A percentile compares a stretch with the other conserved stretches of the same genome.
Evolutionary conservation across 2,113 vertebrate genomes (phyloP).

Genomic region (Dipodomys ordii): DNA sequence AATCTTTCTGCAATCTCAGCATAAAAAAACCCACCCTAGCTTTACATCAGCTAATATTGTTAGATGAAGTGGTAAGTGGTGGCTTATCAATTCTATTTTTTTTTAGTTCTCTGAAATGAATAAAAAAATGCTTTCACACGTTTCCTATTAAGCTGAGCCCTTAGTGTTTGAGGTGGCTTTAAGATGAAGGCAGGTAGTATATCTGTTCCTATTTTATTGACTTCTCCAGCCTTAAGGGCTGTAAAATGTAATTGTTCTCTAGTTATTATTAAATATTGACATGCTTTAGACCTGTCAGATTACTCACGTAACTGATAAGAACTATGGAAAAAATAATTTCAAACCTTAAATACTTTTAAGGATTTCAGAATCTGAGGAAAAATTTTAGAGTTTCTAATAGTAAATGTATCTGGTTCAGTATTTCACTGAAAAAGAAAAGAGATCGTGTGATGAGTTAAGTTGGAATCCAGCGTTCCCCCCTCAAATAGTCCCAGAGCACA

Average conservation of each 20-base stretch:
- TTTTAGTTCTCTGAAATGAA: conserved; percentile 26
- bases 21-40: background rate
- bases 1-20: background rate
- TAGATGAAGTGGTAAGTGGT: background rate
- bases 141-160: background rate
- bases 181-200: background rate
- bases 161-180: background rate
- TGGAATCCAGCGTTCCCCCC: background rate
- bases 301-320: background rate
- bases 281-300: background rate
- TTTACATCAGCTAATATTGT: conserved; percentile 1
- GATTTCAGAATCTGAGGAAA: conserved; percentile 27
- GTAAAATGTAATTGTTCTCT: conserved; percentile 36
- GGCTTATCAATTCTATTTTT: background rate
- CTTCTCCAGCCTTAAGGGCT: background rate
- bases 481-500: background rate
- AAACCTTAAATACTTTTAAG: background rate
- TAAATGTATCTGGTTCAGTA: background rate
- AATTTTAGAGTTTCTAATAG: background rate
- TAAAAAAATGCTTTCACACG: background rate
- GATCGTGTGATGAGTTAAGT: background rate
- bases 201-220: conserved; percentile 1
- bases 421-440: background rate
- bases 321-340: conserved; percentile 14
- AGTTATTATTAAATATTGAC: conserved; percentile 30